phyloP scores from a whole-genome alignment of 2,888 invertebrate species.

The Drosophila cognata region DNA sequence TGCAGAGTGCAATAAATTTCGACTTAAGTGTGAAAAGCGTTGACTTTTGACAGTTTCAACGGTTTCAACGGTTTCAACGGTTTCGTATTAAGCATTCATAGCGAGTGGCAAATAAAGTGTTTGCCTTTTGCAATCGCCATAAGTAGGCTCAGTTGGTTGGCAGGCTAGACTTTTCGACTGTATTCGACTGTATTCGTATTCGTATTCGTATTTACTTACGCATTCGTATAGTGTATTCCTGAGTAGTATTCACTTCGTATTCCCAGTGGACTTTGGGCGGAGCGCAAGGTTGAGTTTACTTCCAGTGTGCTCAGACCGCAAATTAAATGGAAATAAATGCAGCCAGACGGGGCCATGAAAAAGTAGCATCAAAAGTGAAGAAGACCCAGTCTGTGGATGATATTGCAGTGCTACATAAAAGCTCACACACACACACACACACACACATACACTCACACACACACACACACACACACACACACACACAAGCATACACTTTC shows the following conservation, averaged over 20 bases:
- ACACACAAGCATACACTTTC: background rate
- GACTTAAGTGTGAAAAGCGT: slow-evolving; percentile 14
- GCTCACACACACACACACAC: slow-evolving; percentile 8
- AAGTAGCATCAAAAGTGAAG: slow-evolving; percentile 22
- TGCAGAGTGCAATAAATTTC: slow-evolving; percentile 6
- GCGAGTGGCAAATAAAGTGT: slow-evolving; percentile 34
- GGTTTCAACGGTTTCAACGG: background rate
- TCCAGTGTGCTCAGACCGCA: slow-evolving; percentile 36
- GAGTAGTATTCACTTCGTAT: slow-evolving; percentile 1
- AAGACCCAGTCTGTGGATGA: slow-evolving; percentile 27
- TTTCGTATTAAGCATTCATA: slow-evolving; percentile 46
- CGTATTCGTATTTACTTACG: background rate
- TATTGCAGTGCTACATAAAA: slow-evolving; percentile 45
- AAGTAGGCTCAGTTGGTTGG: slow-evolving; percentile 3
- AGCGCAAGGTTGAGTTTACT: slow-evolving; percentile 18
- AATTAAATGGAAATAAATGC: slow-evolving; percentile 74
- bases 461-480: slow-evolving; percentile 10
- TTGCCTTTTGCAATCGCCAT: slow-evolving; percentile 7
- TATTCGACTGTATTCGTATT: background rate
- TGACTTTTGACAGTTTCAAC: slow-evolving; percentile 19
- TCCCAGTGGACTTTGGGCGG: slow-evolving; percentile 13
- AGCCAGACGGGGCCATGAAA: slow-evolving; percentile 29
- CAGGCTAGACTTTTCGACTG: background rate
- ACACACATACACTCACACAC: slow-evolving; percentile 1
- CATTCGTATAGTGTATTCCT: background rate